Conservation (phyloP, 2,797 vertebrate genomes). For the Orestias chungarensis region DNA sequence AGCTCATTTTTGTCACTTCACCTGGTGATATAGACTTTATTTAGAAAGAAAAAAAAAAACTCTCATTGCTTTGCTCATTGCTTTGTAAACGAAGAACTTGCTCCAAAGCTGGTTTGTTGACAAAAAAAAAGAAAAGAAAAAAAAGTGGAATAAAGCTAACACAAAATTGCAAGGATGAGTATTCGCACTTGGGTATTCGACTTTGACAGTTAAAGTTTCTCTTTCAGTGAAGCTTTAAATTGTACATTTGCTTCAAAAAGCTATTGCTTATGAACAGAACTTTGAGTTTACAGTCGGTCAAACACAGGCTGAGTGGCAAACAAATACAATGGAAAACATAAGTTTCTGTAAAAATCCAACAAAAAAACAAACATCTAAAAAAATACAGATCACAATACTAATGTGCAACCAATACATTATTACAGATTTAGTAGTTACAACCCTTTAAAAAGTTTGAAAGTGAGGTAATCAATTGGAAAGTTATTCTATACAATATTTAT, state of each 20-base stretch:
- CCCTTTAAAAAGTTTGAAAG: neutral
- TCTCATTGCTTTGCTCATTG: constrained; percentile 4
- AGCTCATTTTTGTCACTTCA: neutral
- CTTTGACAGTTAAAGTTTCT: constrained; percentile 10
- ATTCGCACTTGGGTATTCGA: constrained; percentile 21
- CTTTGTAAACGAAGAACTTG: neutral
- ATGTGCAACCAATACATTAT: neutral
- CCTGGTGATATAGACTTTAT: neutral
- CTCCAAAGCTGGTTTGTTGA: constrained; percentile 14
- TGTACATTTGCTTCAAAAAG: constrained; percentile 21
- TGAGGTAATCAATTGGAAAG: neutral
- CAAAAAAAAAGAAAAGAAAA: neutral
- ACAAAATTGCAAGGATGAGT: constrained; percentile 22
- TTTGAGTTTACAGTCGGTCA: constrained; percentile 25
- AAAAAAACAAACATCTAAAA: constrained; percentile 3
- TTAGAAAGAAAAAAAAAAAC: neutral
- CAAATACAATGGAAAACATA: constrained; percentile 7
- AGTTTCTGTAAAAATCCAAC: constrained; percentile 4
- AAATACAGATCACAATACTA: constrained; percentile 1
- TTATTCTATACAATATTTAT: neutral
- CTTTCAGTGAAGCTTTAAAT: constrained; percentile 33
- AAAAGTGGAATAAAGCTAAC: constrained; percentile 23
- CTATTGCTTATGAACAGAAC: constrained; percentile 11
- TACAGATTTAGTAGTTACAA: neutral
- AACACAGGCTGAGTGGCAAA: constrained; percentile 10